Evolutionary conservation across 2,113 vertebrate genomes (phyloP).

Genomic region (Pimephales promelas): DNA sequence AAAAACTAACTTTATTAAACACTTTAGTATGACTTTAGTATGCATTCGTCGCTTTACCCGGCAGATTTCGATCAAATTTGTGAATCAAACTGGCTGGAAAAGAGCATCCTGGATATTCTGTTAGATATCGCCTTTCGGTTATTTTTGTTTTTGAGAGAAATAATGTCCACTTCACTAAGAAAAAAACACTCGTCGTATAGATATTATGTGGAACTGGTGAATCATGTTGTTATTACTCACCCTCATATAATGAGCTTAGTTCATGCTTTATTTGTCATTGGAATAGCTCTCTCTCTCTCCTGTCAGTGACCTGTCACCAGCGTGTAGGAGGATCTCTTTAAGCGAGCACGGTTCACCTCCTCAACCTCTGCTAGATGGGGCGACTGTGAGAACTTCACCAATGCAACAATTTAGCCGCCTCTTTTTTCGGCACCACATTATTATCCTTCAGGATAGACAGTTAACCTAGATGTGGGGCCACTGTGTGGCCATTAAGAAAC

Average conservation of each 20-base stretch:
- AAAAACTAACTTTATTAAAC: background rate
- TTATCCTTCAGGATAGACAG: constrained; percentile 40
- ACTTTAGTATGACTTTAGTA: background rate
- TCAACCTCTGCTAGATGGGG: constrained; percentile 21
- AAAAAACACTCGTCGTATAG: background rate
- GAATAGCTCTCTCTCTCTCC: background rate
- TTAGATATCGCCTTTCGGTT: too few species aligned
- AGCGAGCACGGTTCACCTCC: constrained; percentile 31
- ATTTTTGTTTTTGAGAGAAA: background rate
- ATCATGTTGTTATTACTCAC: background rate
- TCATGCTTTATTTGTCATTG: background rate
- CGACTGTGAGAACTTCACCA: constrained; percentile 44
- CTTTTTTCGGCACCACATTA: constrained; percentile 37
- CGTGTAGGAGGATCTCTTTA: constrained; percentile 30
- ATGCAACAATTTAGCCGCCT: background rate
- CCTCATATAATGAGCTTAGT: background rate
- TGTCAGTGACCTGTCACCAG: constrained; percentile 29
- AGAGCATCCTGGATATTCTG: too few species aligned
- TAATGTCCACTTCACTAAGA: background rate
- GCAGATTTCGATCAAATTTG: background rate
- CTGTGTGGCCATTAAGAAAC: constrained; percentile 20
- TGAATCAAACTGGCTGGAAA: too few species aligned
- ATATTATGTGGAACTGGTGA: background rate
- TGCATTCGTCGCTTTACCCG: background rate
- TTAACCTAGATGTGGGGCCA: background rate